phyloP scores from a whole-genome alignment of 2,888 invertebrate genomes.

The Empis livida region DNA sequence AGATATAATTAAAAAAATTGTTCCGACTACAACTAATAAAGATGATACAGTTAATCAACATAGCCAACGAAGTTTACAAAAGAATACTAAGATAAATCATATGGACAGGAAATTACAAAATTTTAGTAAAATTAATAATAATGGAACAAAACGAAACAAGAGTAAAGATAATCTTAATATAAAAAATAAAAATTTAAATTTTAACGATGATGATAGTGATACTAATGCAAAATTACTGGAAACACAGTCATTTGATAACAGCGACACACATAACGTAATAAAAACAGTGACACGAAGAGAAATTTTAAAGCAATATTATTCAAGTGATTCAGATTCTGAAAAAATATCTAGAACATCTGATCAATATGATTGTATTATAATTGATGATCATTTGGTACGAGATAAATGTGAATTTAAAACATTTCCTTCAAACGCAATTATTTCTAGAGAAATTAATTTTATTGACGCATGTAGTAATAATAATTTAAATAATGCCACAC shows the following conservation, averaged over 20 bases:
- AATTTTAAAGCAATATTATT: constrained; percentile 56
- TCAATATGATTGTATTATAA: constrained; percentile 70
- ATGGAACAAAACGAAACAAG: not conserved
- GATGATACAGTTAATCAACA: too few species aligned
- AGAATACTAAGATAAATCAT: too few species aligned
- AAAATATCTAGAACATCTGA: constrained; percentile 64
- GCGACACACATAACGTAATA: constrained; percentile 49
- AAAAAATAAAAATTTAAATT: constrained; percentile 24
- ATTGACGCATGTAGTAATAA: constrained; percentile 46
- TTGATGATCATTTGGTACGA: constrained; percentile 54
- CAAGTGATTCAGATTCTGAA: constrained; percentile 48
- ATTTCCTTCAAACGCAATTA: too few species aligned
- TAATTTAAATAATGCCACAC: constrained; percentile 34
- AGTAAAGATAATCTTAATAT: constrained; percentile 4
- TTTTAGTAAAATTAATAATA: not conserved
- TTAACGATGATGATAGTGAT: constrained; percentile 24
- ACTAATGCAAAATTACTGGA: constrained; percentile 21
- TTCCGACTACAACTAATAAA: too few species aligned
- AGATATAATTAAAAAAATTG: constrained; percentile 45
- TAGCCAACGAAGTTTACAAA: too few species aligned
- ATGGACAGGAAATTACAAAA: not conserved
- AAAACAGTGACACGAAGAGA: constrained; percentile 61
- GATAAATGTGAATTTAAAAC: constrained; percentile 39
- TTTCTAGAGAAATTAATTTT: constrained; percentile 29
- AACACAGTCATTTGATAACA: constrained; percentile 34